These are phyloP conservation scores for Elymnias hypermnestra DNA, from an alignment of 1,140 invertebrate genomes.

Conservation along the genomic window DNA sequence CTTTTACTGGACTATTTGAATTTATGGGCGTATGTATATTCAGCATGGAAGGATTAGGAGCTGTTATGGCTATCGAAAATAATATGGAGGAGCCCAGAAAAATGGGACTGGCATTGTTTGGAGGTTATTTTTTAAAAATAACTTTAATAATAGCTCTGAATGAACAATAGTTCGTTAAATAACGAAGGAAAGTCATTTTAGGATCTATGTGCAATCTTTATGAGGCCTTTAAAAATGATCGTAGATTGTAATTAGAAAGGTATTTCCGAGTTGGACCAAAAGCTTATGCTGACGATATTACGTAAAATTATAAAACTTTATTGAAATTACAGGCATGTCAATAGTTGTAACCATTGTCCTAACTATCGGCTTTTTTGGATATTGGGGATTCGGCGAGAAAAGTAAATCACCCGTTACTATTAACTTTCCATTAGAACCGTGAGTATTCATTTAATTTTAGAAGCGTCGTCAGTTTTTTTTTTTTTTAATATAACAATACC, in stretches of 20 bases:
- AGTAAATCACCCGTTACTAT: slow-evolving; percentile 38
- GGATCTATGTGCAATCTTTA: no score
- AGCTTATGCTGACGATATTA: no score
- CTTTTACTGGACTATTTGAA: slow-evolving; percentile 28
- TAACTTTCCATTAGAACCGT: slow-evolving; percentile 40
- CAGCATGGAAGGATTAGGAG: slow-evolving; percentile 43
- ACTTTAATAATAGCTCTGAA: no score
- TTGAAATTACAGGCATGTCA: slow-evolving; percentile 34
- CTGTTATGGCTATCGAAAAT: slow-evolving; percentile 41
- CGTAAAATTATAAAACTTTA: no score
- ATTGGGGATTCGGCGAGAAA: slow-evolving; percentile 47
- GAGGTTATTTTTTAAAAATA: neutral
- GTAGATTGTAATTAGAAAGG: no score
- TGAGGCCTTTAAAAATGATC: no score
- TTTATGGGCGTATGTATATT: slow-evolving; percentile 42
- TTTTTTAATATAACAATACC: no score
- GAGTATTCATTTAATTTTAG: no score
- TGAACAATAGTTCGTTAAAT: no score
- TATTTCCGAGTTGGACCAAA: no score
- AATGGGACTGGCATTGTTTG: slow-evolving; percentile 8
- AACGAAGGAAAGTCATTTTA: no score
- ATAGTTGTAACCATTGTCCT: slow-evolving; percentile 32
- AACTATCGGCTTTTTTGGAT: slow-evolving; percentile 45
- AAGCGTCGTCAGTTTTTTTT: no score
- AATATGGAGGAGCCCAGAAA: slow-evolving; percentile 40